These are phyloP conservation scores for Napeogenes inachia DNA, from an alignment of 2,888 invertebrate species.

Conservation along the genomic window DNA sequence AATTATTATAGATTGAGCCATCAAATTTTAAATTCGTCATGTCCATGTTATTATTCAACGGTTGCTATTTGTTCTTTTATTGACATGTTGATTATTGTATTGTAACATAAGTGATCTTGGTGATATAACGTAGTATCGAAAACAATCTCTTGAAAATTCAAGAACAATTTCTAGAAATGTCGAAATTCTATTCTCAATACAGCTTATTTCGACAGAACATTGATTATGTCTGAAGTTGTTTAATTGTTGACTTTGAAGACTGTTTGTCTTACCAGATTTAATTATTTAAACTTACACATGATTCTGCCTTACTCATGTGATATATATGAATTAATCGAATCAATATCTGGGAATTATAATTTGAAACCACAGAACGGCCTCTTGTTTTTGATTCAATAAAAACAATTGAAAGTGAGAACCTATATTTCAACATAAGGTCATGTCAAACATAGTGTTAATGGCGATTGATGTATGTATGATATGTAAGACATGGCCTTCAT, in stretches of 20 bases:
- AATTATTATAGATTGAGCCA: conserved; percentile 56
- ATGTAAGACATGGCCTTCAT: conserved; percentile 10
- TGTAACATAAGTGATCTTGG: neutral
- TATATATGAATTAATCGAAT: too few relatives aligned
- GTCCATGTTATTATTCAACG: conserved; percentile 29
- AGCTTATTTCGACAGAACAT: too few relatives aligned
- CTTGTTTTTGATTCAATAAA: conserved; percentile 44
- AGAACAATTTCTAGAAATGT: too few relatives aligned
- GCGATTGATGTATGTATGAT: conserved; percentile 33
- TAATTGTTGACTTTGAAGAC: too few relatives aligned
- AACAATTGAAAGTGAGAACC: conserved; percentile 68
- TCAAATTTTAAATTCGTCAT: conserved; percentile 53
- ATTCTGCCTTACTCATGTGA: too few relatives aligned
- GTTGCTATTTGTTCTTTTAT: neutral
- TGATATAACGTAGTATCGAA: neutral
- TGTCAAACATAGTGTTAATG: conserved; percentile 34
- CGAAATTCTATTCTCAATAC: too few relatives aligned
- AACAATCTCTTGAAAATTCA: too few relatives aligned
- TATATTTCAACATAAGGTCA: conserved; percentile 50
- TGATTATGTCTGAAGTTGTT: too few relatives aligned
- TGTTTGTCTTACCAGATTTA: too few relatives aligned
- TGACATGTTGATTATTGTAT: neutral
- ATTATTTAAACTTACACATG: too few relatives aligned
- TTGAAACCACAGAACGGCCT: too few relatives aligned
- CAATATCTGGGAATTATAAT: too few relatives aligned